Evolutionary conservation across 1,140 invertebrate genomes (phyloP).

Genomic region (Himalopsyche phryganea): DNA sequence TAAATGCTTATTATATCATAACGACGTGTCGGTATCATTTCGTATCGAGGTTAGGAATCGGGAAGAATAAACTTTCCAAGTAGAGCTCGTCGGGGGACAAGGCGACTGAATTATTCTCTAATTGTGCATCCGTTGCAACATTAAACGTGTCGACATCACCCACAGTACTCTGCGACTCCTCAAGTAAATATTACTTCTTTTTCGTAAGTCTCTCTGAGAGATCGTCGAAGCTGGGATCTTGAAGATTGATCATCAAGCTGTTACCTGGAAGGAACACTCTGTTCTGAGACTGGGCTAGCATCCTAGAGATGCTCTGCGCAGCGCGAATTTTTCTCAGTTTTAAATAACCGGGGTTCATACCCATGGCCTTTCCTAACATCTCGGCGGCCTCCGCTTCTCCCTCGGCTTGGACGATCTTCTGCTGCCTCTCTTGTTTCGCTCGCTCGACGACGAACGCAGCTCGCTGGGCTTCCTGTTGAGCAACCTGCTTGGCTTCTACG

Average conservation of each 20-base stretch:
- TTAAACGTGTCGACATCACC: neutral
- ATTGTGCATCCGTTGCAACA: too few species aligned
- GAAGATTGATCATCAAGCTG: conserved; percentile 95
- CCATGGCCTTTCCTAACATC: conserved; percentile 95
- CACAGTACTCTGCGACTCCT: conserved; percentile 34
- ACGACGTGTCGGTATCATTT: too few species aligned
- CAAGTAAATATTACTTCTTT: conserved; percentile 66
- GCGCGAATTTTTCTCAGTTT: conserved; percentile 97
- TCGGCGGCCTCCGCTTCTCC: conserved; percentile 98
- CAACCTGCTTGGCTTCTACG: conserved; percentile 98
- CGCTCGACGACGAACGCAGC: conserved; percentile 97
- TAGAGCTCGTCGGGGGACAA: too few species aligned
- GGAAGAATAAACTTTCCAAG: too few species aligned
- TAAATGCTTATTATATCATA: too few species aligned
- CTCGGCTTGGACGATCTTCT: conserved; percentile 99
- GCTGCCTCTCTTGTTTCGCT: conserved; percentile 96
- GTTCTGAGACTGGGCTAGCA: conserved; percentile 94
- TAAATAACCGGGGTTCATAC: conserved; percentile 93
- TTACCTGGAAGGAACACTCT: conserved; percentile 90
- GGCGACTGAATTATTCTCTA: too few species aligned
- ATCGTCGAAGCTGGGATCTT: conserved; percentile 90
- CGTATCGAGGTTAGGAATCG: too few species aligned
- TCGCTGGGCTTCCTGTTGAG: conserved; percentile 98
- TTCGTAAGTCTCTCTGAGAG: conserved; percentile 75
- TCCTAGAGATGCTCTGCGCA: conserved; percentile 94